phyloP scores from a whole-genome alignment of 2,888 invertebrate genomes.

The Apamea anceps region DNA sequence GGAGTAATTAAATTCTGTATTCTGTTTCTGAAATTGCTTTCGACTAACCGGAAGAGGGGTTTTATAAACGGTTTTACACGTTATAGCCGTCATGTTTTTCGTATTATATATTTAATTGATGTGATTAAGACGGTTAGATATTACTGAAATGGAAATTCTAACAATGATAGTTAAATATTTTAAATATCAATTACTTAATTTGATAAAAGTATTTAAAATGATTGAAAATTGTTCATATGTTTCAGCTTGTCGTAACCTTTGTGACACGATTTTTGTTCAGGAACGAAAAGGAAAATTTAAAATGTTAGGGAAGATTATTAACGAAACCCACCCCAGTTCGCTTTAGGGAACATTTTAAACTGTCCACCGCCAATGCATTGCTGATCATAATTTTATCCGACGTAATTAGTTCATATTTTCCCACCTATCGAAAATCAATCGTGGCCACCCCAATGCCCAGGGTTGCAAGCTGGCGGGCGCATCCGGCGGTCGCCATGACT shows the following conservation, averaged over 20 bases:
- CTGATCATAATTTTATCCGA: slow-evolving; percentile 1
- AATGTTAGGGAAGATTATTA: neutral
- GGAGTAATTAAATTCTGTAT: no score
- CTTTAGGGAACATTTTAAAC: neutral
- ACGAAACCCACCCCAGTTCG: neutral
- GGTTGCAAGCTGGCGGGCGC: slow-evolving; percentile 77
- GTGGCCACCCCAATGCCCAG: slow-evolving; percentile 78
- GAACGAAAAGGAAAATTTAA: neutral
- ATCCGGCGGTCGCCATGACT: slow-evolving; percentile 86
- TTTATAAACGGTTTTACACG: neutral
- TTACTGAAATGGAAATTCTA: neutral
- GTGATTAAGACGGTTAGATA: neutral
- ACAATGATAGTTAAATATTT: no score
- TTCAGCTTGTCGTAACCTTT: neutral
- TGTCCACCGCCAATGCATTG: neutral
- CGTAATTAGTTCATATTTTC: slow-evolving; percentile 47
- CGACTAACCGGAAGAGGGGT: neutral
- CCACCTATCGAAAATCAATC: slow-evolving; percentile 28
- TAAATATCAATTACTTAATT: no score
- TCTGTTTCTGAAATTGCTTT: neutral
- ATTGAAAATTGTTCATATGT: no score
- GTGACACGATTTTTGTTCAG: neutral
- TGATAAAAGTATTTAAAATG: neutral
- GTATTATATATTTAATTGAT: neutral
- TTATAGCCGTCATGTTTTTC: neutral